Evolutionary conservation across 2,113 vertebrate species (phyloP), one percentile per base, ranked within the genome.

Genomic region (human): DNA sequence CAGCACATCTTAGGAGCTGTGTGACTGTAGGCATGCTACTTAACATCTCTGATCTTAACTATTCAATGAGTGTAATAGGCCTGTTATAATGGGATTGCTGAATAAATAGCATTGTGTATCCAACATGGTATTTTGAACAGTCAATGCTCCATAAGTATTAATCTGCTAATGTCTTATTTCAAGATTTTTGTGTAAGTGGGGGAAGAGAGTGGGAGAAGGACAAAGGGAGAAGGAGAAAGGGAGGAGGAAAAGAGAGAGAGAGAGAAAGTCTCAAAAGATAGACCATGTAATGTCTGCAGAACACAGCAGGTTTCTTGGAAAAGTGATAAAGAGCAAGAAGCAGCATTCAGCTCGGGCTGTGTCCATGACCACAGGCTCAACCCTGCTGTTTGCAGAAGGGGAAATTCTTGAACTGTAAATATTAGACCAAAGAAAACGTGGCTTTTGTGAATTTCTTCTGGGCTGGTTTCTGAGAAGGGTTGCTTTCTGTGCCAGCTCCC

Each of bases 331-430:
- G 27, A 89, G 27, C 7, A 20, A 84, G 81, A 55, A 68, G 20
- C 35, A 25, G 8, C 40, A 14, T 43, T 95, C 25, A 17, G n/a
- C 72, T 16, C 18, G n/a, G 79, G 20, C 94, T 57, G 97, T 88
- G 88, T 90, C 90, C 93, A 75, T 85, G 76, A 43, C 88, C 94
- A 88, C 32, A 1, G 30, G 40, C 76, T 82, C 84, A 81, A 61
- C 86, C 84, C 94, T 88, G 52, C 72, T 97, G 85, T 97, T 93
- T 95, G 85, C 85, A 32, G 66, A 89, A 18, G 32, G 79, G 38
- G 68, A 89, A 55, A 59, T 91, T 87, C 48, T 79, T 90, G 70
- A 91, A 97, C 50, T 89, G 93, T 68, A 97, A 98, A 97, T 94
- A 96, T 94, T 96, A 94, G 90, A 45, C 40, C 1, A 4, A 72